Percentiles rank a stretch among this genome's conserved stretches.
Evolutionary conservation across 92 coral and sea anemone species (phyloP).

Genomic region (Palythoa grandis): DNA sequence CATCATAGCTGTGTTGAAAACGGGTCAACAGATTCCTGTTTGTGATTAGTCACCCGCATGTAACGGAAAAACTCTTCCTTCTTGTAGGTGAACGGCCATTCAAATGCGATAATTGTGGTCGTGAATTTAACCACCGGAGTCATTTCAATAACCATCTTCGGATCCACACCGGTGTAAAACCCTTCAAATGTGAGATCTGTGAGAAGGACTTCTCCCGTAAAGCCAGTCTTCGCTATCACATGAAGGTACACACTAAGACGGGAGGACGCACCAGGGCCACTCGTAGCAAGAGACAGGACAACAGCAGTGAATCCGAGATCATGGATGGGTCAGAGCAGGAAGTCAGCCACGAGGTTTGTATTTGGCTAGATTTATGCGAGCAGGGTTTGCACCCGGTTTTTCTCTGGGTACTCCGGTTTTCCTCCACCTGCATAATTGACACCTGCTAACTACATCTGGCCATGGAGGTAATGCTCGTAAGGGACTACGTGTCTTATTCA

Average conservation of each 20-base stretch:
- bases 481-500: too few species aligned
- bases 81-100: slow-evolving; percentile 91
- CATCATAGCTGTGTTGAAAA: too few species aligned
- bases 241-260: slow-evolving; percentile 94
- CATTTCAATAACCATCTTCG: slow-evolving; percentile 98
- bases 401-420: too few species aligned
- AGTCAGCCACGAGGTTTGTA: slow-evolving; percentile 36
- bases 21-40: too few species aligned
- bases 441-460: too few species aligned
- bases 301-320: slow-evolving; percentile 69
- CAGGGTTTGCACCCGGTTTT: neutral
- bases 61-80: neutral
- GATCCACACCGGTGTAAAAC: slow-evolving; percentile 98
- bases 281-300: slow-evolving; percentile 58
- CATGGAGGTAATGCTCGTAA: too few species aligned
- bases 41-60: neutral
- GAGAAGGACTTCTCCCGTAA: slow-evolving; percentile 99
- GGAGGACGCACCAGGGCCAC: slow-evolving; percentile 71
- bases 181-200: slow-evolving; percentile 97
- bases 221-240: slow-evolving; percentile 98
- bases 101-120: slow-evolving; percentile 94
- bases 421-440: too few species aligned
- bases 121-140: slow-evolving; percentile 98
- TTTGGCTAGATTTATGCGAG: neutral
- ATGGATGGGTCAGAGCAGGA: slow-evolving; percentile 65